Conservation (phyloP, 2,113 vertebrate genomes). For the Chionodraco myersi region DNA sequence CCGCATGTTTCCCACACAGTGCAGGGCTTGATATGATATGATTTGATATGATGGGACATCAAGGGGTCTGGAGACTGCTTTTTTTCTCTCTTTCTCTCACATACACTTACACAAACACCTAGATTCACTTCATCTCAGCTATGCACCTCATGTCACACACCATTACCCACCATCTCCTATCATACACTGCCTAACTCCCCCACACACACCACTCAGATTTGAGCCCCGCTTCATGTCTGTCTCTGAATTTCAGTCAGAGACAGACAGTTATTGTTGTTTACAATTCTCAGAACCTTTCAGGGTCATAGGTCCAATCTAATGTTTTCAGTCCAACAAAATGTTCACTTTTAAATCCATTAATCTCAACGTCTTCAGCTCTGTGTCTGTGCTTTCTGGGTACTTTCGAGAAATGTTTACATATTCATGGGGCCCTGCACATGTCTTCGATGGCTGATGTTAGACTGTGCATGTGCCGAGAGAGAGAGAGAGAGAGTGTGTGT, state of each 20-base stretch:
- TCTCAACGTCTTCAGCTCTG: slow-evolving; percentile 4
- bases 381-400: slow-evolving; percentile 8
- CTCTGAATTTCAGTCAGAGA: slow-evolving; percentile 18
- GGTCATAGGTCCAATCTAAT: neutral
- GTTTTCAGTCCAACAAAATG: slow-evolving; percentile 33
- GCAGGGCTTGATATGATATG: slow-evolving; percentile 58
- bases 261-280: slow-evolving; percentile 23
- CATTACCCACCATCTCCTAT: slow-evolving; percentile 69
- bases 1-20: slow-evolving; percentile 65
- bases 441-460: slow-evolving; percentile 33
- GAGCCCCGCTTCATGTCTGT: slow-evolving; percentile 20
- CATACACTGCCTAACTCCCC: slow-evolving; percentile 38
- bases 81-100: slow-evolving; percentile 7
- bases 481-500: too few species aligned
- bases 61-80: slow-evolving; percentile 54
- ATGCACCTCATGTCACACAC: slow-evolving; percentile 71
- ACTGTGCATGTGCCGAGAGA: slow-evolving; percentile 52
- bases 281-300: slow-evolving; percentile 17
- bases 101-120: slow-evolving; percentile 53
- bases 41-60: slow-evolving; percentile 70
- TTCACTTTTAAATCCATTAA: slow-evolving; percentile 20
- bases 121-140: slow-evolving; percentile 70
- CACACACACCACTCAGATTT: slow-evolving; percentile 26
- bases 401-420: slow-evolving; percentile 33
- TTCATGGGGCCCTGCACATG: neutral